Evolutionary conservation across 2,888 invertebrate species (phyloP).

Genomic region (Agonopterix arenella): DNA sequence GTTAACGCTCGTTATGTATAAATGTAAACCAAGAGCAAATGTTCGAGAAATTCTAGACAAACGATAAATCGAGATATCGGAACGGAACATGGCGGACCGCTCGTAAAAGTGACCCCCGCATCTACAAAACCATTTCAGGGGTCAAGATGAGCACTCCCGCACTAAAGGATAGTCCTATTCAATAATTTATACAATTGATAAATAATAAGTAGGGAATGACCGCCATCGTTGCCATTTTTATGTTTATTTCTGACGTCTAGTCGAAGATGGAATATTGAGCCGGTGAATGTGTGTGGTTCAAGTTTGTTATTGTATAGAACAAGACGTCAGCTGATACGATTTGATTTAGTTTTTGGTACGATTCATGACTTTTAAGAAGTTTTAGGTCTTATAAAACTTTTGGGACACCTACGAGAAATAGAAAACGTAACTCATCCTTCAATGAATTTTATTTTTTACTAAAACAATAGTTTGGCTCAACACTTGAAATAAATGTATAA

Average conservation of each 20-base stretch:
- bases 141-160: slow-evolving; percentile 32
- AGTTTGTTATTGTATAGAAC: too few relatives aligned
- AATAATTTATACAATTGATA: slow-evolving; percentile 75
- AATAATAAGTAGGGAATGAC: slow-evolving; percentile 59
- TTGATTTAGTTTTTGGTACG: too few relatives aligned
- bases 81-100: slow-evolving; percentile 20
- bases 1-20: too few relatives aligned
- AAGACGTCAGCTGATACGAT: too few relatives aligned
- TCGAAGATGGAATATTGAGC: slow-evolving; percentile 7
- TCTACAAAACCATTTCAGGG: slow-evolving; percentile 24
- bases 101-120: slow-evolving; percentile 56
- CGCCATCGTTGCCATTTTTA: slow-evolving; percentile 29
- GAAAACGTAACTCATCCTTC: too few relatives aligned
- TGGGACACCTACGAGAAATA: too few relatives aligned
- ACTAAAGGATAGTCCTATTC: slow-evolving; percentile 42
- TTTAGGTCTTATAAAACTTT: too few relatives aligned
- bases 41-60: slow-evolving; percentile 1
- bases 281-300: background rate
- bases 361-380: too few relatives aligned
- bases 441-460: too few relatives aligned
- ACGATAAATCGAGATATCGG: slow-evolving; percentile 34
- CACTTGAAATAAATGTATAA: too few relatives aligned
- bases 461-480: too few relatives aligned
- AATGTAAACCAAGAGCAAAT: slow-evolving; percentile 5
- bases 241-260: slow-evolving; percentile 28